Evolutionary conservation across 2,113 vertebrate species (phyloP), one percentile per base, ranked within the genome.

Genomic region (Oplegnathus fasciatus): DNA sequence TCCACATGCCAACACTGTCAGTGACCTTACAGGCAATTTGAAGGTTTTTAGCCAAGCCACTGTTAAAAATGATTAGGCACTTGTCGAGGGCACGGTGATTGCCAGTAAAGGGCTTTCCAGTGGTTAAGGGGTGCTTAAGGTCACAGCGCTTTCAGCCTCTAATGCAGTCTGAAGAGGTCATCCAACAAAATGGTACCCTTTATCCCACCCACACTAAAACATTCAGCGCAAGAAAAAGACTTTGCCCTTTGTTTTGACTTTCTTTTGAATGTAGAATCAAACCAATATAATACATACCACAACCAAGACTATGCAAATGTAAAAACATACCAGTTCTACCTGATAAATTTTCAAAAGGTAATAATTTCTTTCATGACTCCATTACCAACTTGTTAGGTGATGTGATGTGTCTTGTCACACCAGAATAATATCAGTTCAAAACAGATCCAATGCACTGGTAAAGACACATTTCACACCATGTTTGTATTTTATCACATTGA

Each of bases 121-220:
- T 80, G 85, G 65, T 78, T 75, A 80, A 48, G 50, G 66, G 32
- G 60, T 75, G 72, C 30, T 76, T 79, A 68, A 80, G 85, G 86
- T 90, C 60, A 72, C 60, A 69, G 32, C 18, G 42, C 78, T 86
- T 84, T 89, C 54, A 82, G 69, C 37, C 73, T 86, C 69, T 84
- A 87, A 89, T 87, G 85, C 73, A 76, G 74, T 77, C 80, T 84
- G 73, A 79, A 85, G 86, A 88, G 81, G 75, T 87, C 62, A 79
- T 88, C 65, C 55, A 74, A 80, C 71, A 60, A 73, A 87, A 89
- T 71, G 78, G 61, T 85, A 70, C 24, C 46, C 64, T 85, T 80
- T 73, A 84, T 50, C 46, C 55, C 81, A 76, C 84, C 74, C 50
- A 85, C 77, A 60, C 42, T 79, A 69, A 74, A 76, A 66, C 74